phyloP scores from a whole-genome alignment of 2,797 vertebrate genomes.

The Pipistrellus pygmaeus region DNA sequence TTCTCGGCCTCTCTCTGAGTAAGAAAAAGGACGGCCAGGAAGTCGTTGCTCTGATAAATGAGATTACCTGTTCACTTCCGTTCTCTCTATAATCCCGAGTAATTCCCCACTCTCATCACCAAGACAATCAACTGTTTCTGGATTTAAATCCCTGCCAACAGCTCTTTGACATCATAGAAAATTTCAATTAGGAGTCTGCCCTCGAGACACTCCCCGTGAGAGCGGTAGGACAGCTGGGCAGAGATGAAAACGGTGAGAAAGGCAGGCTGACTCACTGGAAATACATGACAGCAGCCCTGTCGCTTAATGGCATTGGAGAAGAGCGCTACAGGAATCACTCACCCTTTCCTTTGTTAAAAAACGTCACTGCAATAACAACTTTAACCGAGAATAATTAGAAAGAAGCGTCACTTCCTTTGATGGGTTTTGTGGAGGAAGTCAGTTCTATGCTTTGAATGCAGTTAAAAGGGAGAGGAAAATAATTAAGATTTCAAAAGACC shows the following conservation, averaged over 20 bases:
- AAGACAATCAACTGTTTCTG: constrained; percentile 45
- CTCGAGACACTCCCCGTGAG: neutral
- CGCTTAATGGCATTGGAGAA: neutral
- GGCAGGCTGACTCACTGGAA: neutral
- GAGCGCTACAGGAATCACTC: neutral
- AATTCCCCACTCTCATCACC: constrained; percentile 33
- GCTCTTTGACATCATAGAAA: constrained; percentile 49
- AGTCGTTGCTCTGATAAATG: constrained; percentile 25
- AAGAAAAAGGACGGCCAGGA: neutral
- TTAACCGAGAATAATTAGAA: constrained; percentile 56
- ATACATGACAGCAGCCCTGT: neutral
- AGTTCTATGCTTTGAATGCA: constrained; percentile 39
- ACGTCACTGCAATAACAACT: constrained; percentile 29
- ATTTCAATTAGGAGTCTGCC: constrained; percentile 42
- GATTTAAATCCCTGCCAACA: constrained; percentile 46
- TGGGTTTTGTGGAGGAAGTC: neutral
- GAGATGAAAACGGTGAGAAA: constrained; percentile 41
- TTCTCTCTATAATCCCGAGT: constrained; percentile 29
- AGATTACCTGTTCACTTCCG: constrained; percentile 21
- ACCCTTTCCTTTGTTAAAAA: neutral
- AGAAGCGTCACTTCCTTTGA: neutral
- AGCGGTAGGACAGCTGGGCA: neutral
- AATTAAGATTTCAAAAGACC: constrained; percentile 50
- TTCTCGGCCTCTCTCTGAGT: neutral
- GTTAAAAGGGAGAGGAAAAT: neutral